Conservation (phyloP, 1,140 invertebrate species). For the Achroia grisella region DNA sequence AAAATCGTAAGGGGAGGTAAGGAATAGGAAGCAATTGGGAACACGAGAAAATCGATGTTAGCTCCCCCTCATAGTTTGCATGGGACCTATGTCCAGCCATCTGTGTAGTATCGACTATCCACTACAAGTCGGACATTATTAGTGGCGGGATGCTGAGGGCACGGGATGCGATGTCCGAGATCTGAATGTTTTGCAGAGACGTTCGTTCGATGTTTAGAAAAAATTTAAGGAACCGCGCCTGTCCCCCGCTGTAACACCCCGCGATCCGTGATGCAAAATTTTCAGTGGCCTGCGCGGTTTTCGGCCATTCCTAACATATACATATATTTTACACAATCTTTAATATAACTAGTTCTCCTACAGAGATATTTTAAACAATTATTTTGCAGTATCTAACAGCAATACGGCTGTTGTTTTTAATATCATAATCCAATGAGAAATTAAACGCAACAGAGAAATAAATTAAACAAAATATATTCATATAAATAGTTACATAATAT, state of each 20-base stretch:
- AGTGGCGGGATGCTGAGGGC: no score
- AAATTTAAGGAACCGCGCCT: constrained; percentile 32
- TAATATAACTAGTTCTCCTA: constrained; percentile 17
- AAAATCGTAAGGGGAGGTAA: constrained; percentile 45
- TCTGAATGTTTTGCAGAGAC: neutral
- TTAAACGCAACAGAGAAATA: no score
- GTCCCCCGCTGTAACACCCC: constrained; percentile 15
- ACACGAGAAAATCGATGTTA: constrained; percentile 64
- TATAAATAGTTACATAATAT: no score
- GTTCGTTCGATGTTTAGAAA: constrained; percentile 29
- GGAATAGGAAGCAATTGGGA: constrained; percentile 50
- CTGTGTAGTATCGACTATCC: no score
- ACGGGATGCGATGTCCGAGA: no score
- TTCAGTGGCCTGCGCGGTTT: constrained; percentile 32
- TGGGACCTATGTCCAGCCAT: constrained; percentile 30
- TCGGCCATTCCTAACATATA: constrained; percentile 22
- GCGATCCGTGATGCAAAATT: constrained; percentile 45
- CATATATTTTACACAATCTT: neutral
- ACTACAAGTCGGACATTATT: no score
- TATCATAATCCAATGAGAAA: no score
- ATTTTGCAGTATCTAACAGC: no score
- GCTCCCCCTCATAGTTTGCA: constrained; percentile 68
- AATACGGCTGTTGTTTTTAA: no score
- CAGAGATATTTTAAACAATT: no score
- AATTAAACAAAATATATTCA: no score